Evolutionary conservation across 2,113 vertebrate genomes (phyloP).

Genomic region (Lepidothrix coronata): DNA sequence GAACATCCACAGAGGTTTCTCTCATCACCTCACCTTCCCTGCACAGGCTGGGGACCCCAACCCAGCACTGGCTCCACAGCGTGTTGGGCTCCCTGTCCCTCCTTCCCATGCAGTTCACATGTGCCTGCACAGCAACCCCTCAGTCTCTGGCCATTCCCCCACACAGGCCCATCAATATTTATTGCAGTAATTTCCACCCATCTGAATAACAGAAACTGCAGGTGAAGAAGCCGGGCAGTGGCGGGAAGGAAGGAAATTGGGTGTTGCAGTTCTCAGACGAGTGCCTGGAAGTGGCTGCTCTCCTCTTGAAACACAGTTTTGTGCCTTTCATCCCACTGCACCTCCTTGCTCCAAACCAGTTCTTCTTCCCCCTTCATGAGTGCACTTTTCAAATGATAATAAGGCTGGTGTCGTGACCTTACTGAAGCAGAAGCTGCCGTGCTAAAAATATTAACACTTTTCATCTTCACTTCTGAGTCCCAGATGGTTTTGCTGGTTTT

Average conservation of each 20-base stretch:
- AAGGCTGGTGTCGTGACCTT: slow-evolving; percentile 8
- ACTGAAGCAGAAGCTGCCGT: neutral
- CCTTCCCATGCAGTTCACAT: neutral
- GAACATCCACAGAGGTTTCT: neutral
- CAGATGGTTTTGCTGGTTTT: neutral
- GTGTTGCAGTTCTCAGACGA: neutral
- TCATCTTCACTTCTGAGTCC: neutral
- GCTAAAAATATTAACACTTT: slow-evolving; percentile 19
- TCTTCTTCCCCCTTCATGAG: slow-evolving; percentile 12
- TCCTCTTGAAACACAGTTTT: neutral
- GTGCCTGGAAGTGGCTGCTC: slow-evolving; percentile 19
- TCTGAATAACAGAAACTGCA: neutral
- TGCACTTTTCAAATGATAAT: slow-evolving; percentile 46
- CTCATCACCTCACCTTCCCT: neutral
- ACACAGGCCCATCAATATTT: neutral
- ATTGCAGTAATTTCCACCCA: slow-evolving; percentile 1
- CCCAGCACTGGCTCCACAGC: neutral
- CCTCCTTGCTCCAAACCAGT: slow-evolving; percentile 17
- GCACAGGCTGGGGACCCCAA: neutral
- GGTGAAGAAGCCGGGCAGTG: neutral
- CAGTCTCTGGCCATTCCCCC: neutral
- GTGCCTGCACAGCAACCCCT: neutral
- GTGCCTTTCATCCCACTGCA: slow-evolving; percentile 24
- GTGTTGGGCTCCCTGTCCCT: fast-evolving
- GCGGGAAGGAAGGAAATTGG: neutral